Evolutionary conservation across 2,113 vertebrate species (phyloP), one percentile per base, ranked within the genome.

Genomic region (Scopus umbretta): DNA sequence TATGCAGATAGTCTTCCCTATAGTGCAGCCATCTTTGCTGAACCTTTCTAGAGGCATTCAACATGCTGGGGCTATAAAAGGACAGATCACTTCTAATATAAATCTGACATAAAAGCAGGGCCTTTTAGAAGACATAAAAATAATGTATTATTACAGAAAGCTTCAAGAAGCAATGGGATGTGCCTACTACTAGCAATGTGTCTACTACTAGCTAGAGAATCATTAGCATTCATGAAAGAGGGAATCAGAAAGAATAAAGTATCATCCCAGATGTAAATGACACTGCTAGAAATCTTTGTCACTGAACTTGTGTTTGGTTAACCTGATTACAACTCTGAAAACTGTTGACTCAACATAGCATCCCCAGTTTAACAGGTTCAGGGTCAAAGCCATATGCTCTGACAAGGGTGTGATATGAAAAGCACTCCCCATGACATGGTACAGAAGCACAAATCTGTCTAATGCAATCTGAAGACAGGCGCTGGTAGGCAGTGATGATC

Each of bases 321-420:
- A 88, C 88, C 93, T 58, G 53, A 88, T 91, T 94, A 32, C 72
- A 92, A 59, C 79, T 95, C 62, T 50, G 53, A 66, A 90, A 96
- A 91, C 45, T 40, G 71, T 58, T 82, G 87, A 91, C 53, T 88
- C 81, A 91, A 32, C 53, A 75, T 4, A 87, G 36, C 4, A 4
- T 36, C 70, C 86, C 61, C 56, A 80, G 42, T 92, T 96, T 92
- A 80, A 90, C 90, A 93, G 34, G 40, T 62, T 90, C 87, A 38
- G 71, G 84, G 92, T 68, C 88, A 95, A 90, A 94, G 94, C 86
- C 83, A 89, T 80, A 95, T 89, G 91, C 53, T 90, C 58, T 66
- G 90, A 92, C 62, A 88, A 90, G 84, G 71, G 49, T 68, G 88
- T 23, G 53, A 72, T 38, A 70, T 4, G 71, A 87, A 75, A 74